Conservation (phyloP, 2,888 invertebrate species). For the Lycophotia porphyrea region DNA sequence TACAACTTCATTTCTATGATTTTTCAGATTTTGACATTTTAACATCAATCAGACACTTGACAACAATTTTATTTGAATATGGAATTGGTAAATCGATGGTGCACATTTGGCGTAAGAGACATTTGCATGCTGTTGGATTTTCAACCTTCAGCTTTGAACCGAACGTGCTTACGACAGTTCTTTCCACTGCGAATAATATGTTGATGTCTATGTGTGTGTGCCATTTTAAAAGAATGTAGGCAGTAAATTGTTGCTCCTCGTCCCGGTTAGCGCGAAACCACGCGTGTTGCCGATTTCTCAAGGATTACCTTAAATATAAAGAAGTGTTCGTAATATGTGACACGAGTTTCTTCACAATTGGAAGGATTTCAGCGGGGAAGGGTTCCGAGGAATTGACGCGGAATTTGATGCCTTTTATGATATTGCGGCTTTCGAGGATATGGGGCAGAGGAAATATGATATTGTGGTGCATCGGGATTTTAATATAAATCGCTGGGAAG, state of each 20-base stretch:
- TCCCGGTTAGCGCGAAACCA: conserved; percentile 15
- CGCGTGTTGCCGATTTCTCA: conserved; percentile 41
- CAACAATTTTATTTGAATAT: not conserved
- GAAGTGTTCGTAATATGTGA: conserved; percentile 48
- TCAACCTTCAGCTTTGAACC: not conserved
- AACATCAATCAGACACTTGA: not conserved
- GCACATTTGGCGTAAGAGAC: not conserved
- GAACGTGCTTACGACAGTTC: not conserved
- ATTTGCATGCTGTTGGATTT: not conserved
- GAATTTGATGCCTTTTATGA: conserved; percentile 56
- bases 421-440: conserved; percentile 38
- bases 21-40: too few species aligned
- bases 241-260: not conserved
- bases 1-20: too few species aligned
- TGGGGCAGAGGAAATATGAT: conserved; percentile 19
- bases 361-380: conserved; percentile 34
- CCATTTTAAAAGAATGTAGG: not conserved
- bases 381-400: conserved; percentile 39
- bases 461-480: conserved; percentile 32
- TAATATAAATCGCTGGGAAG: conserved; percentile 24
- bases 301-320: conserved; percentile 62
- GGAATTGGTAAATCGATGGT: not conserved
- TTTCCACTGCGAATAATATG: not conserved
- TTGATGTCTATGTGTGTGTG: conserved; percentile 10
- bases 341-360: conserved; percentile 42